Percentiles rank a stretch among this genome's conserved stretches.
phyloP scores from a whole-genome alignment of 2,113 vertebrate genomes.

The Bambusicola thoracicus region DNA sequence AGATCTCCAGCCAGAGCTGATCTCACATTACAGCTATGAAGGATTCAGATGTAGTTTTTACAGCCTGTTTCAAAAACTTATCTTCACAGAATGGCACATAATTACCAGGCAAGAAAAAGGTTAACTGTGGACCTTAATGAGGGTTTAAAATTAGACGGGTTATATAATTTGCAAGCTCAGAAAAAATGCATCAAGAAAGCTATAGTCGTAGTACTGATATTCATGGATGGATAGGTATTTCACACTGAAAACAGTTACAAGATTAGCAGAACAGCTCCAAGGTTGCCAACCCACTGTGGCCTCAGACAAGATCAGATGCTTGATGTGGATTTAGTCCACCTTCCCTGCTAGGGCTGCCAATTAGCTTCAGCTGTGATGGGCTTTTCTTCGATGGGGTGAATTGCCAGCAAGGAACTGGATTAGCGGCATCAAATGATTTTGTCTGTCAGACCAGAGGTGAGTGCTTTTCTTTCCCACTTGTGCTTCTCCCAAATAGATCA shows the following conservation, averaged over 20 bases:
- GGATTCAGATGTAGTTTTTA: background rate
- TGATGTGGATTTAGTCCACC: background rate
- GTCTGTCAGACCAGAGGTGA: background rate
- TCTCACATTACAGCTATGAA: background rate
- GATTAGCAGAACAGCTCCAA: background rate
- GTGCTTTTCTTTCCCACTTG: background rate
- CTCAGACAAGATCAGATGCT: background rate
- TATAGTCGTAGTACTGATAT: background rate
- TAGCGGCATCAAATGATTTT: background rate
- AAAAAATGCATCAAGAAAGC: background rate
- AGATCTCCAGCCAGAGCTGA: background rate
- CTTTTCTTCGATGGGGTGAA: background rate
- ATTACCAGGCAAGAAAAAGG: background rate
- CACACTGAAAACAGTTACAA: background rate
- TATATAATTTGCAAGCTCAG: background rate
- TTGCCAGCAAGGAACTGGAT: background rate
- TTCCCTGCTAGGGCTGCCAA: slow-evolving; percentile 25
- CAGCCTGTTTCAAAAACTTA: background rate
- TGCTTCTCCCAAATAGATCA: background rate
- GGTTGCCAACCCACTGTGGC: background rate
- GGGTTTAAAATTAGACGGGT: background rate
- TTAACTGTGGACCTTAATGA: background rate
- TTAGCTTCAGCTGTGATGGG: background rate
- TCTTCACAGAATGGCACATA: background rate
- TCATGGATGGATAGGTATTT: background rate